Evolutionary conservation across 2,888 invertebrate species (phyloP).

Genomic region (Tipula lateralis): DNA sequence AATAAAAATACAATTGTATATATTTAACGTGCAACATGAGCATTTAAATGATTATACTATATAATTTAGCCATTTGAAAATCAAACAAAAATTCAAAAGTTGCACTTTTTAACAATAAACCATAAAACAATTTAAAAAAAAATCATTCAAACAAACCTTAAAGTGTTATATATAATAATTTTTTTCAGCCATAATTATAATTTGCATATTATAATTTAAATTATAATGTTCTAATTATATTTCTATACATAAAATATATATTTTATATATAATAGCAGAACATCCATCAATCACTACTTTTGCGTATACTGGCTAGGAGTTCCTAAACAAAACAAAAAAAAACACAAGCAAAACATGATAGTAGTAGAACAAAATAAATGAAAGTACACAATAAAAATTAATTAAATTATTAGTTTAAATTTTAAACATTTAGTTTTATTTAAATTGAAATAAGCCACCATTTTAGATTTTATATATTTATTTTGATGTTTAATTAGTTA

Average conservation of each 20-base stretch:
- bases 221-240: background rate
- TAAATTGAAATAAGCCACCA: background rate
- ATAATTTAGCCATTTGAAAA: background rate
- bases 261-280: slow-evolving; percentile 29
- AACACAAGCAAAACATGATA: slow-evolving; percentile 38
- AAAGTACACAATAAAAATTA: background rate
- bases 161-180: background rate
- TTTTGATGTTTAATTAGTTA: no score
- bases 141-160: background rate
- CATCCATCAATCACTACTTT: slow-evolving; percentile 40
- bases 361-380: slow-evolving; percentile 36
- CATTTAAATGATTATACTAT: background rate
- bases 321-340: slow-evolving; percentile 41
- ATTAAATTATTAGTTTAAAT: background rate
- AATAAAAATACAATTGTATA: background rate
- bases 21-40: slow-evolving; percentile 28
- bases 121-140: background rate
- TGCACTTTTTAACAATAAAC: background rate
- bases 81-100: background rate
- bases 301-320: slow-evolving; percentile 49
- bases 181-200: background rate
- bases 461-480: background rate
- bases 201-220: background rate
- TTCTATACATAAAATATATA: background rate
- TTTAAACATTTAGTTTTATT: slow-evolving; percentile 31